Evolutionary conservation across 2,888 invertebrate species (phyloP), one percentile per base, ranked within the genome.

Genomic region (Aporophyla nigra): DNA sequence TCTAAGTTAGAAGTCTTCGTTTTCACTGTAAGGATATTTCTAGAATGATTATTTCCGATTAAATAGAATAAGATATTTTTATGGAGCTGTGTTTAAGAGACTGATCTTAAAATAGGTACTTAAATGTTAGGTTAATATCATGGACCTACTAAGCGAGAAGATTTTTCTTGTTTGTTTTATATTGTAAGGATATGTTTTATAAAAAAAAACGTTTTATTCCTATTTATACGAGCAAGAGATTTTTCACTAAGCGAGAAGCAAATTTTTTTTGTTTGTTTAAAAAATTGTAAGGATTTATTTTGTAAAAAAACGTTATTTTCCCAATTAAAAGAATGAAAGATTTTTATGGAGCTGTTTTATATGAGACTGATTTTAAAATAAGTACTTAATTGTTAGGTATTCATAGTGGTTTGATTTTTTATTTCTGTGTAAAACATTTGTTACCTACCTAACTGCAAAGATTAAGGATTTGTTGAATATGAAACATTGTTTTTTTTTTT

Each of bases 321-420:
- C 61, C 61, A 71, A 66, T 72, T 72, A 72, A 66, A 72, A 66
- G 72, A 71, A 27, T 71, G 71, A 71, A 71, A 71, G 62, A 71
- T 63, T 71, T 71, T 63, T 61, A 71, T 72, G 72, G 72, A 73
- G 73, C 73, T 51, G 73, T 67, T 74, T 62, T 62, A 74, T 74
- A 67, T 74, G 62, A 74, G 74, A 74, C 67, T 75, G 75, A 75
- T 70, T 70, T 65, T 63, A 70, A 75, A 75, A 76, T 75, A 70
- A 70, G 53, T 75, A 71, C 69, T 61, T 62, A 69, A 70, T 70
- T 70, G 70, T 70, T 63, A 71, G 65, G 66, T 70, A 71, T 61
- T 67, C 71, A 61, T 61, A 75, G 62, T 69, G 56, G 56, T 68
- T 75, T 69, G 69, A 75, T 75, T 61, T 63, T 68, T 74, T 68